Conservation (phyloP, 2,797 vertebrate species). For the Scolopax rusticola region DNA sequence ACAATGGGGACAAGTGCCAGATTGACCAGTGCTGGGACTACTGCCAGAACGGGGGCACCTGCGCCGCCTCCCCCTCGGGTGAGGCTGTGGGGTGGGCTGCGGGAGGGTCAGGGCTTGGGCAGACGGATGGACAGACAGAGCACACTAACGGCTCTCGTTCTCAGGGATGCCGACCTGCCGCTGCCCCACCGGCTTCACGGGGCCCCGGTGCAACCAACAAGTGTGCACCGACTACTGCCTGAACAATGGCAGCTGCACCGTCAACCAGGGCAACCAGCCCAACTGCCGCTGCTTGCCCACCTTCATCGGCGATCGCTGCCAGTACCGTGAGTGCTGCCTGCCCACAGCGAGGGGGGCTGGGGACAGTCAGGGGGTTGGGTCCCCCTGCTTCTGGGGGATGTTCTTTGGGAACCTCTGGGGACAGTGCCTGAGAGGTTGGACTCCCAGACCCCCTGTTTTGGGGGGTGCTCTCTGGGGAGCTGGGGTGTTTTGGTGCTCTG, state of each 20-base stretch:
- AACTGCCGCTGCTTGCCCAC: slow-evolving; percentile 86
- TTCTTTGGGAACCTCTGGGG: no score
- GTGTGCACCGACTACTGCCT: slow-evolving; percentile 90
- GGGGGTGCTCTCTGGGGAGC: background rate
- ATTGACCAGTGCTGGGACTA: slow-evolving; percentile 92
- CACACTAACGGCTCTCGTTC: accelerated
- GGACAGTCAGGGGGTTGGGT: accelerated
- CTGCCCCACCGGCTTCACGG: slow-evolving; percentile 92
- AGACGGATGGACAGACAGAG: accelerated
- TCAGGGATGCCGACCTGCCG: slow-evolving; percentile 93
- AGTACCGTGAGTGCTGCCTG: slow-evolving; percentile 87
- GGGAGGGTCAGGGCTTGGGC: accelerated
- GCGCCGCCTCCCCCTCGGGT: slow-evolving; percentile 93
- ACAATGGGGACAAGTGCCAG: slow-evolving; percentile 91
- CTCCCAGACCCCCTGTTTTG: background rate
- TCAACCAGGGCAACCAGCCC: slow-evolving; percentile 94
- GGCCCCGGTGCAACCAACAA: slow-evolving; percentile 89
- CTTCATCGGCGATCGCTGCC: slow-evolving; percentile 92
- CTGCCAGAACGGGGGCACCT: slow-evolving; percentile 95
- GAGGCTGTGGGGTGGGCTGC: background rate
- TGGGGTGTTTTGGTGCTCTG: accelerated
- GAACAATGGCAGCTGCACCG: slow-evolving; percentile 90
- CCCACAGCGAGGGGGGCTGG: accelerated
- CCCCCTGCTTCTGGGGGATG: background rate
- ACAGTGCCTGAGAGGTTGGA: accelerated